Evolutionary conservation across 2,113 vertebrate genomes (phyloP).

Genomic region (Spilogale gracilis): DNA sequence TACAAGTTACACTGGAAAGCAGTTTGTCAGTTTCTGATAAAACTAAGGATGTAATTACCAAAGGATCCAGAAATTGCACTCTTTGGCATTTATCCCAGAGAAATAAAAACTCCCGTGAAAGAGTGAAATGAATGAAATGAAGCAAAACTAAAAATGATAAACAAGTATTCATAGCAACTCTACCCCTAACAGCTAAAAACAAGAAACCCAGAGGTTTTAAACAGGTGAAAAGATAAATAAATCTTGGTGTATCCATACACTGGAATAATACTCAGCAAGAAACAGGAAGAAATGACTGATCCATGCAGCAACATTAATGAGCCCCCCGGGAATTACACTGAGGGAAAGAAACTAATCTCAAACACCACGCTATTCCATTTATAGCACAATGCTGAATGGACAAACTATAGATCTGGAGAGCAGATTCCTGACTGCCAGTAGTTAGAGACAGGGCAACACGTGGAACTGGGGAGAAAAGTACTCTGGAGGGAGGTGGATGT

Average conservation of each 20-base stretch:
- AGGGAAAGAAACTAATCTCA: not conserved
- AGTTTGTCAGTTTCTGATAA: conserved; percentile 26
- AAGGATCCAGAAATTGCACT: not conserved
- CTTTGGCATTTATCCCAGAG: not conserved
- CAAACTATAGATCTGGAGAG: conserved; percentile 2
- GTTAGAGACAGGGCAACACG: not conserved
- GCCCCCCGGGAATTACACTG: not conserved
- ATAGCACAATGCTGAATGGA: not conserved
- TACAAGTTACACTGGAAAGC: conserved; percentile 20
- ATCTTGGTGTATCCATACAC: not conserved
- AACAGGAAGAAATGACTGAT: conserved; percentile 4
- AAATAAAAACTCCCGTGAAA: conserved; percentile 21
- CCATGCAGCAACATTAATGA: not conserved
- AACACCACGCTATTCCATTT: not conserved
- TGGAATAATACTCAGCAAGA: not conserved
- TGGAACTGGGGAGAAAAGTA: not conserved
- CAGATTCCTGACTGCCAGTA: not conserved
- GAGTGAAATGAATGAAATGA: not conserved
- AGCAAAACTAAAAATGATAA: conserved; percentile 15
- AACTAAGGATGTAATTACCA: conserved; percentile 8
- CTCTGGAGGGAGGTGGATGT: not conserved
- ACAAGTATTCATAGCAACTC: not conserved
- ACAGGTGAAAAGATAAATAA: not conserved
- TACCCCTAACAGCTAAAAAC: not conserved
- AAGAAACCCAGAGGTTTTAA: not conserved